phyloP scores from a whole-genome alignment of 2,113 vertebrate species.

The Stigmatopora argus region DNA sequence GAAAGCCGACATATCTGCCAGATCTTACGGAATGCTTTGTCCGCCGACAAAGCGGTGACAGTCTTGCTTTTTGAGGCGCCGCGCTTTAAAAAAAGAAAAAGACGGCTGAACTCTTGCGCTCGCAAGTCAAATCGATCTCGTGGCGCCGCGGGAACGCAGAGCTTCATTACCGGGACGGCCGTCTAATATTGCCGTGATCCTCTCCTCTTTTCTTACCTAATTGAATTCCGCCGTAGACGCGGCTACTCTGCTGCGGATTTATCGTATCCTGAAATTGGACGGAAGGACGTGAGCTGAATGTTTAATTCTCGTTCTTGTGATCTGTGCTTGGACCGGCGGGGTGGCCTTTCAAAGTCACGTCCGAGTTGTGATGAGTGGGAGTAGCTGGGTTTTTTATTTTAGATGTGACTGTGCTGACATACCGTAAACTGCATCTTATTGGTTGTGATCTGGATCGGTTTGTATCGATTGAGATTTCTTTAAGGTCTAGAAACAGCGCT shows the following conservation, averaged over 20 bases:
- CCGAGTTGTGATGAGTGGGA: slow-evolving; percentile 1
- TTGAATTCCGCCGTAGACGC: slow-evolving; percentile 67
- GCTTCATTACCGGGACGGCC: slow-evolving; percentile 55
- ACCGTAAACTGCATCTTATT: too few species aligned
- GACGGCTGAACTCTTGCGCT: slow-evolving; percentile 46
- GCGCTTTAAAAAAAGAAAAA: slow-evolving; percentile 27
- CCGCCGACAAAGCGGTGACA: slow-evolving; percentile 14
- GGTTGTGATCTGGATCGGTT: background rate
- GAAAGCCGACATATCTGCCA: slow-evolving; percentile 13
- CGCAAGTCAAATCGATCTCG: slow-evolving; percentile 58
- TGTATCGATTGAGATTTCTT: too few species aligned
- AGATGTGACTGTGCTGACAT: too few species aligned
- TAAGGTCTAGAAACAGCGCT: too few species aligned
- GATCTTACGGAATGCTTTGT: background rate
- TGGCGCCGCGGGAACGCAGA: slow-evolving; percentile 29
- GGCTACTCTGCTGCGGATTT: slow-evolving; percentile 56
- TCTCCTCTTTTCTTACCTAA: slow-evolving; percentile 61
- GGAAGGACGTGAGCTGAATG: slow-evolving; percentile 55
- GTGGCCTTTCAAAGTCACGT: slow-evolving; percentile 35
- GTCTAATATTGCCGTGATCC: slow-evolving; percentile 59
- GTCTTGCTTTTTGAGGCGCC: slow-evolving; percentile 21
- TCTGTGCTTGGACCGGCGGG: slow-evolving; percentile 23
- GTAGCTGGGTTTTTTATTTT: background rate
- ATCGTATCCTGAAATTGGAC: slow-evolving; percentile 64
- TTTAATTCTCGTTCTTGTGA: slow-evolving; percentile 42